Evolutionary conservation across 1,140 invertebrate genomes (phyloP).

Genomic region (Hycleus phaleratus): DNA sequence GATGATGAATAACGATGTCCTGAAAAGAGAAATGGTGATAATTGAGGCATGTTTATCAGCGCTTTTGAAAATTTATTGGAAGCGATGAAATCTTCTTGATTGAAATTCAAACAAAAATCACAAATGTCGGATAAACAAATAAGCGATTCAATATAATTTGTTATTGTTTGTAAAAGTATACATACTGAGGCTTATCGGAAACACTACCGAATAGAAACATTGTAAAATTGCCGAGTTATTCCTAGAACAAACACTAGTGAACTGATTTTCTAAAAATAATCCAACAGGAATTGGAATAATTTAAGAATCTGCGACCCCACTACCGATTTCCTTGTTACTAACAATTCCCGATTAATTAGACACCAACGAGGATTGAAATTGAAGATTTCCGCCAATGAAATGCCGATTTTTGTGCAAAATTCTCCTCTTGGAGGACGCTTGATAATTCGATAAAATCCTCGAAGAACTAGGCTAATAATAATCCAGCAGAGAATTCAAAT

Average conservation of each 20-base stretch:
- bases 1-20: conserved; percentile 89
- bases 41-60: too few relatives aligned
- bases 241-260: conserved; percentile 11
- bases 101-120: not conserved
- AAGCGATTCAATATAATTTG: not conserved
- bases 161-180: not conserved
- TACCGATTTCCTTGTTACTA: too few relatives aligned
- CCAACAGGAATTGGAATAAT: not conserved
- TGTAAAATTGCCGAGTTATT: conserved; percentile 3
- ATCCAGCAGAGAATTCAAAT: too few relatives aligned
- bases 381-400: too few relatives aligned
- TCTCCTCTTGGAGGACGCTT: too few relatives aligned
- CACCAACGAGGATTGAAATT: too few relatives aligned
- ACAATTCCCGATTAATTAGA: too few relatives aligned
- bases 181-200: conserved; percentile 9
- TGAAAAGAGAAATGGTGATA: conserved; percentile 45
- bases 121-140: not conserved
- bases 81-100: not conserved
- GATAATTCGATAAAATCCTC: too few relatives aligned
- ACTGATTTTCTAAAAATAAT: conserved; percentile 18
- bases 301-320: too few relatives aligned
- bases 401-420: too few relatives aligned
- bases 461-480: too few relatives aligned
- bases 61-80: too few relatives aligned
- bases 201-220: conserved; percentile 7